Evolutionary conservation across 2,113 vertebrate species (phyloP).

Genomic region (Oncorhynchus gorbuscha): DNA sequence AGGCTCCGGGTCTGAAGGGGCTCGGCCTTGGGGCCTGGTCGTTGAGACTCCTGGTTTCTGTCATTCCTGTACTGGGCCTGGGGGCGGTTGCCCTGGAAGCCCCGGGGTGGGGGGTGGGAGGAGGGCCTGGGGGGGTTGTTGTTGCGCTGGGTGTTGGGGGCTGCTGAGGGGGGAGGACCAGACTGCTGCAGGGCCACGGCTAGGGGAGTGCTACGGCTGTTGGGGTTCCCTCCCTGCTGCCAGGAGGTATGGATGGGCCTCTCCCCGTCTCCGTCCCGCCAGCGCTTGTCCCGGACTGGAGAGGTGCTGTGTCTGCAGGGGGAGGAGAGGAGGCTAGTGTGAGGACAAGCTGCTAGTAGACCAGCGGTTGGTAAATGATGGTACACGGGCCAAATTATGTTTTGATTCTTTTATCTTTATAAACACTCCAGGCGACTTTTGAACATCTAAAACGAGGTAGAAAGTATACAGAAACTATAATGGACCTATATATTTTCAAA

Average conservation of each 20-base stretch:
- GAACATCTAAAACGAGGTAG: too few species aligned
- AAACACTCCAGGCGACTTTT: too few species aligned
- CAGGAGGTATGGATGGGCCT: conserved; percentile 63
- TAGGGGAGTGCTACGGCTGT: conserved; percentile 41
- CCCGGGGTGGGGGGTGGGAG: conserved; percentile 41
- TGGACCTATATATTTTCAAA: too few species aligned
- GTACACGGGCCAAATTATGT: too few species aligned
- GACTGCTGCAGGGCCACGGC: conserved; percentile 17
- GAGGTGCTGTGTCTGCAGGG: conserved; percentile 55
- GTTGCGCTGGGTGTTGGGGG: conserved; percentile 28
- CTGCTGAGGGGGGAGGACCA: conserved; percentile 10
- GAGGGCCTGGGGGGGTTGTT: conserved; percentile 34
- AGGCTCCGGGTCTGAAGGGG: conserved; percentile 4
- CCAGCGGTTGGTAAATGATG: neutral
- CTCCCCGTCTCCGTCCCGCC: conserved; percentile 59
- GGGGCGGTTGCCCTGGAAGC: conserved; percentile 48
- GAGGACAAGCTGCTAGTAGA: neutral
- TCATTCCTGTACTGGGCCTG: conserved; percentile 49
- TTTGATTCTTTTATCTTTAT: neutral
- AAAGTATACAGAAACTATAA: too few species aligned
- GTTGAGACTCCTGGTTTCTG: neutral
- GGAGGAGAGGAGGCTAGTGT: neutral
- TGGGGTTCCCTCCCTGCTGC: conserved; percentile 49
- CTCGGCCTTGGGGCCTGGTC: conserved; percentile 25
- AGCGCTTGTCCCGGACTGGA: conserved; percentile 67